Evolutionary conservation across 2,888 invertebrate genomes (phyloP), one percentile per base, ranked within the genome.

Genomic region (Athalia rosae): DNA sequence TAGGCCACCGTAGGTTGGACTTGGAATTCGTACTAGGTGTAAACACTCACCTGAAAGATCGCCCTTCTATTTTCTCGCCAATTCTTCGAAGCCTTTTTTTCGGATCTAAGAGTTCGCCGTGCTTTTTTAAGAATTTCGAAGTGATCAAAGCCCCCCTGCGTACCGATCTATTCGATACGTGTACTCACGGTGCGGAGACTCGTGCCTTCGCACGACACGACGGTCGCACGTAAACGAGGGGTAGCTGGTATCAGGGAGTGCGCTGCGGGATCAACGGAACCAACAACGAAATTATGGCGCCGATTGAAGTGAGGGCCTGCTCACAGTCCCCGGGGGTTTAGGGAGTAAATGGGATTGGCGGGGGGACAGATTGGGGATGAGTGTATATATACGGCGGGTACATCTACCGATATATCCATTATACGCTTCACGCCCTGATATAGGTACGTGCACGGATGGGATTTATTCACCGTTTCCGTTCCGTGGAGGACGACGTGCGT

Each of bases 211-310:
- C 45, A 56, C 28, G 11, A 15, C 9, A 13, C 7, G 56, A 56
- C 45, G 13, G 45, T 9, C 9, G n/a, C 8, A 43, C 45, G 8
- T n/a, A n/a, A 56, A 71, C 71, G 71, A n/a, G n/a, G 56, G 56
- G 58, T 71, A 56, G 45, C 56, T 58, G 71, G 71, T 67, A 67
- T 67, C 67, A 67, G 67, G 67, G 67, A 67, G 67, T 50, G 56
- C 43, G 56, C 28, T 28, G 28, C 71, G 15, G 71, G 71, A 71
- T 71, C 71, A 71, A 58, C 71, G 58, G 58, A 13, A 71, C 58
- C 28, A 71, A 71, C 58, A 71, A 71, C 71, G 71, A 71, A 71
- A 71, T 71, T 71, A 56, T 43, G 71, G 58, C 28, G 28, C 58
- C 71, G 45, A 56, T 43, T 58, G 71, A 58, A 58, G 58, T n/a